Conservation (phyloP, 2,888 invertebrate genomes). For the Nasonia oneida region DNA sequence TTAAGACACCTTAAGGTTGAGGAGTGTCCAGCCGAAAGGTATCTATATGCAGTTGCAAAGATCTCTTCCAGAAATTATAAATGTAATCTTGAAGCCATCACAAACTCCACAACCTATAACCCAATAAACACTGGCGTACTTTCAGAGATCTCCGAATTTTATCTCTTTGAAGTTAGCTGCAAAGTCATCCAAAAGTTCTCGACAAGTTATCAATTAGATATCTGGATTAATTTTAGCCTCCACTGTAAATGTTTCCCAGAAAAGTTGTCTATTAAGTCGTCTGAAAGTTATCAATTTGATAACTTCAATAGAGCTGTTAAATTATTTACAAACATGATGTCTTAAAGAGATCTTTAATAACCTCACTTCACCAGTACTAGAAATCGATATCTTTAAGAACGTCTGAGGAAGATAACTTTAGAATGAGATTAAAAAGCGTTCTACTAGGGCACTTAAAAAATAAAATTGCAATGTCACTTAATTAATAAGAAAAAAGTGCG, state of each 20-base stretch:
- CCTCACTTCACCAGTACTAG: no score
- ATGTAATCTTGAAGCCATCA: no score
- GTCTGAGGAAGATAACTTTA: no score
- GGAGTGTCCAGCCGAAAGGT: no score
- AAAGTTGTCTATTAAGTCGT: background rate
- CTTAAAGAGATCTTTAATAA: background rate
- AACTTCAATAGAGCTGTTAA: background rate
- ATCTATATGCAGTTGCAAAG: no score
- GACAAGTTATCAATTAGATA: background rate
- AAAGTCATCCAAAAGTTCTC: background rate
- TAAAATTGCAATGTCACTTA: background rate
- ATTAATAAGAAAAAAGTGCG: background rate
- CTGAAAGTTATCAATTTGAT: background rate
- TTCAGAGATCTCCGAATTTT: background rate
- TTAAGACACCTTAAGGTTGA: no score
- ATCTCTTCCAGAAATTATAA: no score
- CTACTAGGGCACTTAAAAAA: no score
- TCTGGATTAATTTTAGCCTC: background rate
- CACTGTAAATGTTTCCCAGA: background rate
- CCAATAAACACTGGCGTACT: background rate
- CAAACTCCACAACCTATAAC: no score
- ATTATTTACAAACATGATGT: background rate
- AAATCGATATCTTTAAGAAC: no score
- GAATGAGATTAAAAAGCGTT: no score
- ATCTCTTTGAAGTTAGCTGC: background rate